phyloP scores from a whole-genome alignment of 2,797 vertebrate species.

The Hirundo rustica region DNA sequence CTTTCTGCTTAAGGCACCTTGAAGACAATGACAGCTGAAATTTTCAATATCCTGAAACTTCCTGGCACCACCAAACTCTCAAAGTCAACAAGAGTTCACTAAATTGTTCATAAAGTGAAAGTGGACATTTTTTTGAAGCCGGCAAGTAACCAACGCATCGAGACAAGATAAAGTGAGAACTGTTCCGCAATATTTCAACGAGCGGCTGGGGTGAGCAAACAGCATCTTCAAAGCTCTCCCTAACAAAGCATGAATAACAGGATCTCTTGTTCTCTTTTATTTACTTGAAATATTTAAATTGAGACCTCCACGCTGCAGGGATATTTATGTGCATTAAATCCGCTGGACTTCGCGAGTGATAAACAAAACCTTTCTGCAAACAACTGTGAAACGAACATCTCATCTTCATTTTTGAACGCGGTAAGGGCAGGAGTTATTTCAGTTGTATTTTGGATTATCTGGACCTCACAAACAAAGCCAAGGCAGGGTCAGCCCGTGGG shows the following conservation, averaged over 20 bases:
- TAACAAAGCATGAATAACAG: not conserved
- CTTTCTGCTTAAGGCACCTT: not conserved
- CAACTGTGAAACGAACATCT: not conserved
- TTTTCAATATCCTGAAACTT: not conserved
- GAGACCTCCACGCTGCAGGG: not conserved
- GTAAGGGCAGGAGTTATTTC: not conserved
- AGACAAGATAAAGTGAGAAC: not conserved
- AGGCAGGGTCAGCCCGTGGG: not conserved
- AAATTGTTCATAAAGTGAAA: not conserved
- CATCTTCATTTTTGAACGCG: not conserved
- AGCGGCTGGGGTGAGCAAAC: not conserved
- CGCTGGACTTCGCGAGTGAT: fast-evolving
- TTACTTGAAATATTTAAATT: not conserved
- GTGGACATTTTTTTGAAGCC: not conserved
- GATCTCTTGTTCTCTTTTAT: not conserved
- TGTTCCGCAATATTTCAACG: not conserved
- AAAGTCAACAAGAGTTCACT: not conserved
- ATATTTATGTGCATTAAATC: not conserved
- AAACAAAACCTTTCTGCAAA: not conserved
- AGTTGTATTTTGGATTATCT: not conserved
- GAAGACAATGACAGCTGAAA: not conserved
- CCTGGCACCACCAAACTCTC: not conserved
- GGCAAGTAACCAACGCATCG: not conserved
- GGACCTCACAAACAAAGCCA: not conserved
- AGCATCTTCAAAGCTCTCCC: constrained; percentile 4